These are phyloP conservation scores for Drosophila multiciliata DNA, from an alignment of 2,888 invertebrate species.

Conservation along the genomic window DNA sequence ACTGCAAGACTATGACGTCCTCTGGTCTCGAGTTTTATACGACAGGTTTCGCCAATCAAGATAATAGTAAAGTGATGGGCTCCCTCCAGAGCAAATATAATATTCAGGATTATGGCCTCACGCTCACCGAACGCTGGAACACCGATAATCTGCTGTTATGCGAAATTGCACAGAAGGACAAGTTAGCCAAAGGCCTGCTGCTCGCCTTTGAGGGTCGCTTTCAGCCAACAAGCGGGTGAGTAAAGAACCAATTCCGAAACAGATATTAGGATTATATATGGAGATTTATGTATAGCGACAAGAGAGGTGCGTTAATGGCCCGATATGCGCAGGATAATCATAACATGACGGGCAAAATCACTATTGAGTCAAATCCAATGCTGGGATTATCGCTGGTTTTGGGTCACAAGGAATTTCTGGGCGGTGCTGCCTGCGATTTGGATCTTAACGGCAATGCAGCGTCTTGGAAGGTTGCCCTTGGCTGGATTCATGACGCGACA, in stretches of 20 bases:
- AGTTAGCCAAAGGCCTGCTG: conserved; percentile 94
- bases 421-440: conserved; percentile 93
- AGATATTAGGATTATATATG: not conserved
- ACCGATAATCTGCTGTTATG: conserved; percentile 97
- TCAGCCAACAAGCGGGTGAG: conserved; percentile 93
- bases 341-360: conserved; percentile 91
- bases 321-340: conserved; percentile 92
- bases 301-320: conserved; percentile 91
- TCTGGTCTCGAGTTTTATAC: conserved; percentile 96
- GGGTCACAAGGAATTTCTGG: conserved; percentile 95
- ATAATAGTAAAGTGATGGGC: conserved; percentile 94
- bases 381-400: conserved; percentile 92
- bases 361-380: conserved; percentile 91
- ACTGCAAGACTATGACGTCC: conserved; percentile 95
- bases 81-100: conserved; percentile 96
- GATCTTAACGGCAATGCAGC: conserved; percentile 94
- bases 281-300: conserved; percentile 76
- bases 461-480: conserved; percentile 95
- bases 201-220: conserved; percentile 94
- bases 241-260: not conserved
- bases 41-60: conserved; percentile 94
- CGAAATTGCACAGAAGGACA: conserved; percentile 94
- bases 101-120: conserved; percentile 93
- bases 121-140: conserved; percentile 98
- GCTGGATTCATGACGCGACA: conserved; percentile 94